phyloP scores from a whole-genome alignment of 1,140 invertebrate genomes.

The Sycophila sp. region DNA sequence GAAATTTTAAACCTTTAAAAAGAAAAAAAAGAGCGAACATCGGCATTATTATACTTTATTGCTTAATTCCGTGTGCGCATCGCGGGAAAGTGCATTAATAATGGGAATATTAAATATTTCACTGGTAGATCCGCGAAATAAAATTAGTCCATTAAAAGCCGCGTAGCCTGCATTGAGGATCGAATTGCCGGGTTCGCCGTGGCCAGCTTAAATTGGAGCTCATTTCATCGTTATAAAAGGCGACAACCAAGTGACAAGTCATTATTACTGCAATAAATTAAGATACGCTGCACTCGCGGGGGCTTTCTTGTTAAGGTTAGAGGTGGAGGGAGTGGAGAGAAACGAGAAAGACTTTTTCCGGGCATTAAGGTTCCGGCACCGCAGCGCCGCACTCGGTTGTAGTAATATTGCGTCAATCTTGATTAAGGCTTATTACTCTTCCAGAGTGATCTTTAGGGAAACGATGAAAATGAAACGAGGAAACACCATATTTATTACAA shows the following conservation, averaged over 20 bases:
- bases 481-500: no score
- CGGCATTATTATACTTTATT: no score
- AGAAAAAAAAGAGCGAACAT: no score
- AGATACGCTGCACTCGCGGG: not conserved
- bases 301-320: not conserved
- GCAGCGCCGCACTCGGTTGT: not conserved
- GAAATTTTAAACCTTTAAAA: no score
- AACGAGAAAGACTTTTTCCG: slow-evolving; percentile 2
- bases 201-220: not conserved
- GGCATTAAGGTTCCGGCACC: not conserved
- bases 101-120: no score
- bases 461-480: no score
- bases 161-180: no score
- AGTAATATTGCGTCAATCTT: slow-evolving; percentile 8
- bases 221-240: not conserved
- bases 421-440: not conserved
- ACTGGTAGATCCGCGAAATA: no score
- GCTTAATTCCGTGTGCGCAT: no score
- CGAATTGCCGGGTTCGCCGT: not conserved
- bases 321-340: not conserved
- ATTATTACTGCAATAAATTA: slow-evolving; percentile 9
- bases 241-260: slow-evolving; percentile 5
- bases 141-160: no score
- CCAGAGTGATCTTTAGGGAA: not conserved
- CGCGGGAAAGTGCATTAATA: no score